Evolutionary conservation across 2,113 vertebrate species (phyloP), one percentile per base, ranked within the genome.

Genomic region (Dipodomys spectabilis): DNA sequence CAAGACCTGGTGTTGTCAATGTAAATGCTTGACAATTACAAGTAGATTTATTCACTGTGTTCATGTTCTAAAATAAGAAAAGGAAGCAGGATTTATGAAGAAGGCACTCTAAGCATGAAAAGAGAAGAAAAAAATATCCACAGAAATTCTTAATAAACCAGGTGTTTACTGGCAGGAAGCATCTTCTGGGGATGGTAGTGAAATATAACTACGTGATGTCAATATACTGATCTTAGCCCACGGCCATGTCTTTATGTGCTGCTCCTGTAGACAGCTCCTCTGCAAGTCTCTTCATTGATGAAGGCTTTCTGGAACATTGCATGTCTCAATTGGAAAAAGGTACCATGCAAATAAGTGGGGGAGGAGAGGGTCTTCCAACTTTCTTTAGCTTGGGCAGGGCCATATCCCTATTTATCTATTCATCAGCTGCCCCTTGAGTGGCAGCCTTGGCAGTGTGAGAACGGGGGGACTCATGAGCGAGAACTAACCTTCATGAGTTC

Each of bases 101-200:
- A 96, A 25, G 62, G 92, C 84, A 77, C 82, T 93, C 49, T 0
- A 2, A 95, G 79, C 81, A 92, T 20, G 68, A 82, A 79, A 88
- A 15, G 35, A 86, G 84, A 93, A 90, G 28, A 30, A 75, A 78
- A 88, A 65, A 49, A 32, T 6, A 65, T 16, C 16, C 90, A 97
- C 93, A 97, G 95, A 95, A 96, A 95, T 95, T 95, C 90, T 95
- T 62, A 27, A 85, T 97, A 97, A 98, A 96, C 90, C 84, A 82
- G 85, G 97, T 98, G 96, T 97, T 94, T 96, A 95, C 92, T 92
- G 94, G 96, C 91, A 96, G 82, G 81, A 86, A 93, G 81, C 83
- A 77, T 97, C 68, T 95, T 95, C 97, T 92, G 79, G 97, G 95
- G 95, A 97, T 69, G 44, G 23, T 35, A 75, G 90, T 90, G 84